Evolutionary conservation across 2,797 vertebrate species (phyloP), one percentile per base, ranked within the genome.

Genomic region (Micromesistius poutassou): DNA sequence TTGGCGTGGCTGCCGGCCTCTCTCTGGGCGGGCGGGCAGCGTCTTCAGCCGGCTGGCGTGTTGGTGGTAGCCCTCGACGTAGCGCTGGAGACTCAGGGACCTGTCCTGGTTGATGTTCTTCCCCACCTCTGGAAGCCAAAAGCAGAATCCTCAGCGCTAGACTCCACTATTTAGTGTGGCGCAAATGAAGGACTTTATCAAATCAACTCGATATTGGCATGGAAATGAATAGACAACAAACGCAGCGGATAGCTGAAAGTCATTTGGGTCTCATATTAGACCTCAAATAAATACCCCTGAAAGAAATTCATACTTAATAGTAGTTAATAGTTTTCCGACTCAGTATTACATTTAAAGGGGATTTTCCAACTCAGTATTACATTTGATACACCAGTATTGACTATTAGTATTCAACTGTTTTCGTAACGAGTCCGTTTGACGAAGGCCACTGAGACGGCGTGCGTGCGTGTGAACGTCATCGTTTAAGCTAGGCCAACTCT

Each of bases 71-170:
- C 79, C 93, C 78, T 93, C 90, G 36, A 96, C 93, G 2, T 91
- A 93, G 74, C 75, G 91, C 78, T 90, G 92, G 79, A 97, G 80
- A 82, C 85, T 93, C 83, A 96, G 77, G 74, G 74, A 84, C 81
- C 94, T 94, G 86, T 96, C 96, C 83, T 97, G 96, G 90, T 96
- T 97, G 80, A 97, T 94, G 91, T 95, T 97, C 78, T 97, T 97
- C 31, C 91, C 94, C 85, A 98, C 86, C 85, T 98, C 97, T 91
- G 88, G 70, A 62, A n/a, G 25, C 55, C 46, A 55, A 55, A 55
- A 55, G 22, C 13, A n/a, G 22, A 5, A n/a, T 22, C 5, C 50
- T n/a, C 50, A 62, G 19, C 22, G 4, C 46, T 55, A 5, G 46
- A 10, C 22, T 25, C 8, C 55, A 22, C 25, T 7, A 25, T n/a